A percentile compares a stretch with the other conserved stretches of the same genome.
phyloP scores from a whole-genome alignment of 2,888 invertebrate species.

The Aphodius sticticus region DNA sequence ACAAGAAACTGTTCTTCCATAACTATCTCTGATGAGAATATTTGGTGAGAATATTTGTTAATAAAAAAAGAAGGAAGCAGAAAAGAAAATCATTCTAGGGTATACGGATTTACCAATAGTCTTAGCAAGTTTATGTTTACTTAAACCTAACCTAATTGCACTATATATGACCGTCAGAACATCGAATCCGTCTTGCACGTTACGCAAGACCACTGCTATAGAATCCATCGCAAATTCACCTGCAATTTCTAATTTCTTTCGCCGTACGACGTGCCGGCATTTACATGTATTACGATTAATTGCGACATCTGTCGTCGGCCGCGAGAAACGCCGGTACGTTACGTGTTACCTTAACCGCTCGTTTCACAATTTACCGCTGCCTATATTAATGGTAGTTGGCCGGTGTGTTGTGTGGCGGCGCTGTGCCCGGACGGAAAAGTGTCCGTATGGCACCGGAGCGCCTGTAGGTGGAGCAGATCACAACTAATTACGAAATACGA shows the following conservation, averaged over 20 bases:
- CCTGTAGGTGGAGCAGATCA: background rate
- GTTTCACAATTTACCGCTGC: conserved; percentile 4
- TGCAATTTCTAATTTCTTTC: conserved; percentile 4
- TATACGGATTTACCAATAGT: no score
- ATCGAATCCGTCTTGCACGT: background rate
- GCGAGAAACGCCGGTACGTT: background rate
- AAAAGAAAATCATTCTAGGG: no score
- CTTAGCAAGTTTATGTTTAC: no score
- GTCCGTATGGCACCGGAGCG: background rate
- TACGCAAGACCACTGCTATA: background rate
- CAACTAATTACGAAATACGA: conserved; percentile 4
- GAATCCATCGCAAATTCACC: background rate
- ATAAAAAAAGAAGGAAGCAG: no score
- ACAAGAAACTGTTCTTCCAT: no score
- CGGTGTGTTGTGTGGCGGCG: background rate
- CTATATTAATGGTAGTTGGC: background rate
- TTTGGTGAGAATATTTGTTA: no score
- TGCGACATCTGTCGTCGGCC: background rate
- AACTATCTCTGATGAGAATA: no score
- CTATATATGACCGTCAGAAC: background rate
- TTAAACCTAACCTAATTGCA: background rate
- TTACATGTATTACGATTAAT: background rate
- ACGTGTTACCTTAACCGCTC: background rate
- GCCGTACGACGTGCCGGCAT: background rate
- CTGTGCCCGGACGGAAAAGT: background rate